These are phyloP conservation scores for Ormyrus labotus DNA, from an alignment of 2,888 invertebrate genomes.

Conservation along the genomic window DNA sequence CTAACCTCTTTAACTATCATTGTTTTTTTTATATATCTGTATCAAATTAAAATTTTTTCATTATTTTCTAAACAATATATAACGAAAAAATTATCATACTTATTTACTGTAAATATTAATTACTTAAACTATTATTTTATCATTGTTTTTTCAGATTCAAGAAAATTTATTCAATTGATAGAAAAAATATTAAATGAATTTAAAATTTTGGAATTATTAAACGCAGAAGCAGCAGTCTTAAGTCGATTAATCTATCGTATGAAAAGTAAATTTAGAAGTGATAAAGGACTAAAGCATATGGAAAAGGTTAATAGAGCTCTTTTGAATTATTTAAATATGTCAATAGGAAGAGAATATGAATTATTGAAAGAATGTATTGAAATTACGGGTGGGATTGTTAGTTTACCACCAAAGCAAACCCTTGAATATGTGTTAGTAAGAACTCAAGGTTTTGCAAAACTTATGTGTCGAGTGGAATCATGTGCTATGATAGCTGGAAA, in stretches of 20 bases:
- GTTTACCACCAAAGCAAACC: slow-evolving; percentile 80
- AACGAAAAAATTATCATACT: not conserved
- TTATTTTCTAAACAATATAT: no score
- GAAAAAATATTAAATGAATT: slow-evolving; percentile 63
- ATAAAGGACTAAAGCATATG: slow-evolving; percentile 79
- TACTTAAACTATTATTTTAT: not conserved
- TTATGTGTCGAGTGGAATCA: slow-evolving; percentile 77
- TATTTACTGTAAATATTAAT: not conserved
- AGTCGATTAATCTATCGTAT: slow-evolving; percentile 79
- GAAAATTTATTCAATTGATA: slow-evolving; percentile 58
- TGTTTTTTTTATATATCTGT: no score
- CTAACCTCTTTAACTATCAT: slow-evolving; percentile 3
- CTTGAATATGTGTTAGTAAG: slow-evolving; percentile 78
- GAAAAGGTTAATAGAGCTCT: slow-evolving; percentile 78
- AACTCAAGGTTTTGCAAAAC: slow-evolving; percentile 78
- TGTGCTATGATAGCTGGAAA: slow-evolving; percentile 77
- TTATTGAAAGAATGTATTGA: slow-evolving; percentile 63
- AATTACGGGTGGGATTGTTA: slow-evolving; percentile 67
- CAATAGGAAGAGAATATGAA: slow-evolving; percentile 75
- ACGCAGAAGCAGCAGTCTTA: slow-evolving; percentile 78
- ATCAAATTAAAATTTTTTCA: no score
- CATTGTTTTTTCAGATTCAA: slow-evolving; percentile 59
- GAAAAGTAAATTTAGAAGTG: slow-evolving; percentile 79
- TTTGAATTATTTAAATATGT: slow-evolving; percentile 77
- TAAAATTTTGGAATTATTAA: slow-evolving; percentile 75